Evolutionary conservation across 2,113 vertebrate species (phyloP), one percentile per base, ranked within the genome.

Genomic region (Ammodytes marinus): DNA sequence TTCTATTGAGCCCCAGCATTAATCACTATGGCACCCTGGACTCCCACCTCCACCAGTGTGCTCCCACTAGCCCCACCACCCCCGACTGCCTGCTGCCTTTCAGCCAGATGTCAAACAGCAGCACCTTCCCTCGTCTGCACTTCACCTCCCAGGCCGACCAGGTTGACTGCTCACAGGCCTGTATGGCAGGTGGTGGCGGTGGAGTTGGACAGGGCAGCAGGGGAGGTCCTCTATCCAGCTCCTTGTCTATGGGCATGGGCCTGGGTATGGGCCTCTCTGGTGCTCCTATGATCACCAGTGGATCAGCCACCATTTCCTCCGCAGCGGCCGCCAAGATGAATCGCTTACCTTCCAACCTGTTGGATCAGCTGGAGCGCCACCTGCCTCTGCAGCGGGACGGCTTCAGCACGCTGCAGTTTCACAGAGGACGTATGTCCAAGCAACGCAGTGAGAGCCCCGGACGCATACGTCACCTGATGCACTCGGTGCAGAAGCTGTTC

Each of bases 361-460:
- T 99, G 59, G 97, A 99, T 94, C 99, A 99, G 95, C 97, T 99
- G 59, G 99, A 99, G 92, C 96, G 98, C 90, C 98, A 99, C 91
- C 94, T 99, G 86, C 98, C 98, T 3, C 96, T 97, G 86, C 97
- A 99, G 91, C 96, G 96, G 0, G 99, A 99, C 0, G 98, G 98
- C 72, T 99, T 99, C 94, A 99, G 97, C 91, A 99, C 99, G 0
- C 96, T 99, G 60, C 99, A 99, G 91, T 99, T 99, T 83, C 98
- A 99, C 63, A 94, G 98, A 4, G 1, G 94, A 74, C 13, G 97
- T 92, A 13, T 94, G 87, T 94, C 96, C 0, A 98, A 99, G 91
- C 97, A 99, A 89, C 96, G 98, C 3, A 98, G 97, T 0, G 98
- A 99, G 92, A 99, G 98, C 88, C 98, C 98, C 0, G 98, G 98